Evolutionary conservation across 2,113 vertebrate genomes (phyloP).

Genomic region (Calcarius ornatus): DNA sequence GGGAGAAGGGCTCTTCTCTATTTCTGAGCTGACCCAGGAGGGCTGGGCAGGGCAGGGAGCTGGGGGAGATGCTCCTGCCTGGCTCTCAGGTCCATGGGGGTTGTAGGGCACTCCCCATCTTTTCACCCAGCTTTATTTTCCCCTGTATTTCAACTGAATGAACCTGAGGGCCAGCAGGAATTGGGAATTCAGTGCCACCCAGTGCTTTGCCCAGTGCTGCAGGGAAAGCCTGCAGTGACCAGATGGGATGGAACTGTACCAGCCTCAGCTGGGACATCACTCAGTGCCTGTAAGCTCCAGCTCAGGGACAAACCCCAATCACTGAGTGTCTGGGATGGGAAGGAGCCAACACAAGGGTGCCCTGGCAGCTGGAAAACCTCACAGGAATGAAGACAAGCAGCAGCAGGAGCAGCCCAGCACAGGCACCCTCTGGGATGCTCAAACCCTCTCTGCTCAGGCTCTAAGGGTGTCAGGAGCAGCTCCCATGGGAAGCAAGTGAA

Average conservation of each 20-base stretch:
- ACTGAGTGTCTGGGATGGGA: neutral
- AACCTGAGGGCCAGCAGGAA: neutral
- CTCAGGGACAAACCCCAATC: neutral
- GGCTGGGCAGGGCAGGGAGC: neutral
- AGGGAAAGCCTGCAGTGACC: neutral
- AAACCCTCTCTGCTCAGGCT: fast-evolving
- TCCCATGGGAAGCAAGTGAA: neutral
- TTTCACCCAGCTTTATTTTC: neutral
- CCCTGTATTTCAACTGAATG: neutral
- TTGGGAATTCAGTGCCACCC: neutral
- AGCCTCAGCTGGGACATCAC: neutral
- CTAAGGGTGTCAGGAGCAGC: neutral
- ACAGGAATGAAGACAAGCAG: neutral
- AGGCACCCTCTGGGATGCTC: neutral
- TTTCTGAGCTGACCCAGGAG: neutral
- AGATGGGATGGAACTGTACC: neutral
- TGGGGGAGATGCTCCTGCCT: neutral
- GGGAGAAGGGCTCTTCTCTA: neutral
- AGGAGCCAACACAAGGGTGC: neutral
- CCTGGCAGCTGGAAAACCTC: neutral
- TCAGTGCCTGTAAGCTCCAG: neutral
- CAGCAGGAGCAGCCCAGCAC: neutral
- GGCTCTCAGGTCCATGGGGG: neutral
- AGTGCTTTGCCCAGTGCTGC: neutral
- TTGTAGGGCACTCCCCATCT: neutral